Conservation (phyloP, 30 jellyfish, hydroid and myxozoan genomes). For the Hydractinia symbiolongicarpus region DNA sequence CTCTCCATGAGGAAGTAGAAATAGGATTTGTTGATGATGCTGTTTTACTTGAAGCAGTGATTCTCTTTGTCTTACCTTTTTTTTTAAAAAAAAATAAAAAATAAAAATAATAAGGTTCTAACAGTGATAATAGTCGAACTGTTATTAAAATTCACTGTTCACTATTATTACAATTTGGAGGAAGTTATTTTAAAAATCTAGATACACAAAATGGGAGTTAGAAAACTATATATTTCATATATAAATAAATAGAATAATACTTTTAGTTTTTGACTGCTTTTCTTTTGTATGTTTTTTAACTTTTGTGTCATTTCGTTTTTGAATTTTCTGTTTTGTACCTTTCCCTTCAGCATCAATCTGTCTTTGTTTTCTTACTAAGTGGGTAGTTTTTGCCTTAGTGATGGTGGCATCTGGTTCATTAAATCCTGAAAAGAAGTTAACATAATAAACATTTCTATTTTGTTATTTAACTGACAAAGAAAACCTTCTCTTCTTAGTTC, state of each 20-base stretch:
- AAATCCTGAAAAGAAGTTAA: constrained; percentile 1
- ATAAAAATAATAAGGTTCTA: no score
- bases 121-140: no score
- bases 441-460: neutral
- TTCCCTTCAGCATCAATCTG: neutral
- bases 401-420: constrained; percentile 7
- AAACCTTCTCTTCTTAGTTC: neutral
- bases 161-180: neutral
- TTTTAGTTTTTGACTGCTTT: neutral
- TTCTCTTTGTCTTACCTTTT: neutral
- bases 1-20: constrained; percentile 74
- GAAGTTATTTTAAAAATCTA: neutral
- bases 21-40: constrained; percentile 26
- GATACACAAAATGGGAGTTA: neutral
- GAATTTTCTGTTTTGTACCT: neutral
- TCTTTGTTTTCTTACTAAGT: neutral
- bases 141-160: no score
- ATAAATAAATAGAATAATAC: neutral
- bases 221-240: neutral
- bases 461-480: no score
- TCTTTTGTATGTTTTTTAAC: neutral
- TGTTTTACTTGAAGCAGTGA: constrained; percentile 8
- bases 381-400: neutral
- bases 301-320: neutral
- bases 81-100: neutral